Evolutionary conservation across 2,888 invertebrate genomes (phyloP).

Genomic region (Eupithecia vulgata): DNA sequence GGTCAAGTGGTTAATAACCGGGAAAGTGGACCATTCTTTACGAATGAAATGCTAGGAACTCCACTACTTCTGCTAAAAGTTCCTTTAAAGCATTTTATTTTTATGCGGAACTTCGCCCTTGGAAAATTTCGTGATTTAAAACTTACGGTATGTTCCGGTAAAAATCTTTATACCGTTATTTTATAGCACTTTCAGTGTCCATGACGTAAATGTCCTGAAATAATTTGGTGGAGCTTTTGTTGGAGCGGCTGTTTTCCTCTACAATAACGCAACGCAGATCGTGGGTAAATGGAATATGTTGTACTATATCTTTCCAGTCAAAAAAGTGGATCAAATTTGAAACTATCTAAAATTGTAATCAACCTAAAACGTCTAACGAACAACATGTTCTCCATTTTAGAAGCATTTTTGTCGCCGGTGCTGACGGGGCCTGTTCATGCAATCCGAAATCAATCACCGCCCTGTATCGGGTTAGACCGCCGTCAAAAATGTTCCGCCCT

Average conservation of each 20-base stretch:
- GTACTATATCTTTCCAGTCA: neutral
- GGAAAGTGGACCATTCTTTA: constrained; percentile 18
- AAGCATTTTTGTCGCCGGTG: neutral
- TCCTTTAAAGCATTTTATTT: constrained; percentile 29
- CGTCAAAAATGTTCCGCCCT: neutral
- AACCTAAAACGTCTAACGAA: neutral
- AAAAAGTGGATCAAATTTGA: neutral
- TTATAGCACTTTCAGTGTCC: neutral
- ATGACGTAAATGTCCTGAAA: neutral
- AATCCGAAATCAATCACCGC: neutral
- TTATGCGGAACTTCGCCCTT: constrained; percentile 4
- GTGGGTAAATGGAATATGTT: neutral
- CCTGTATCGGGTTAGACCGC: neutral
- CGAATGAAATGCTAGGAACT: constrained; percentile 22
- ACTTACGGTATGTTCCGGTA: neutral
- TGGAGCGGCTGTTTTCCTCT: too few species aligned
- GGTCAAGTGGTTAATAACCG: constrained; percentile 37
- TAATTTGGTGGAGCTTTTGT: too few species aligned
- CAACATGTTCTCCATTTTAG: neutral
- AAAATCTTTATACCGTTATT: neutral
- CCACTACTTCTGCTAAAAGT: constrained; percentile 23
- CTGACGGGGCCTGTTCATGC: neutral
- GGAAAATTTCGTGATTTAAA: neutral
- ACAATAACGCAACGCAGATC: too few species aligned
- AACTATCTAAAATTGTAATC: neutral